Evolutionary conservation across 2,888 invertebrate genomes (phyloP).

Genomic region (Nemoura dubitans): DNA sequence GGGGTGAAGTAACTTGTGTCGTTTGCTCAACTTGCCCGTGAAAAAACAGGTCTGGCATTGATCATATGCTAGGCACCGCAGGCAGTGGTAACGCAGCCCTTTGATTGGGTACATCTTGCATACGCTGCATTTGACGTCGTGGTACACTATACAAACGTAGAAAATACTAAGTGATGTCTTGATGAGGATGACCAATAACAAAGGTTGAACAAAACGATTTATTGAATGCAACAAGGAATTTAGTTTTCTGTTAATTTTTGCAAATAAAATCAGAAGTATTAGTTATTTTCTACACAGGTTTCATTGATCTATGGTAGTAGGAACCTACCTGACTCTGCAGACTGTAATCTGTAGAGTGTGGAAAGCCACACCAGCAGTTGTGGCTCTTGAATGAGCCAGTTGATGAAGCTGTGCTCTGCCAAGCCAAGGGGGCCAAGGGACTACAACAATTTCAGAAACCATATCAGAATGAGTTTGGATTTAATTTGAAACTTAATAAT

Average conservation of each 20-base stretch:
- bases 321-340: conserved; percentile 66
- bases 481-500: conserved; percentile 31
- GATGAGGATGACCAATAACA: too few relatives aligned
- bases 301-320: too few relatives aligned
- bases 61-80: conserved; percentile 71
- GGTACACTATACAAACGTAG: conserved; percentile 60
- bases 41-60: conserved; percentile 77
- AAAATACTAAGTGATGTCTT: neutral
- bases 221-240: too few relatives aligned
- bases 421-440: conserved; percentile 76
- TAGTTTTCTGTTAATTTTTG: too few relatives aligned
- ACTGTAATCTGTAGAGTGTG: conserved; percentile 69
- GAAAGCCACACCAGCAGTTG: conserved; percentile 73
- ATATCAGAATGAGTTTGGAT: conserved; percentile 46
- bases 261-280: too few relatives aligned
- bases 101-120: conserved; percentile 68
- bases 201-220: too few relatives aligned
- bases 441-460: conserved; percentile 58
- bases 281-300: too few relatives aligned
- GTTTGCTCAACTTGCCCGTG: conserved; percentile 66
- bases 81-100: conserved; percentile 71
- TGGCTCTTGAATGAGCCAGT: conserved; percentile 74
- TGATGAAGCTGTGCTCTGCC: conserved; percentile 71
- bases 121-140: conserved; percentile 69
- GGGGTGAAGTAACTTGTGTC: conserved; percentile 73